These are phyloP conservation scores for Corvus moneduloides DNA, from an alignment of 2,113 vertebrate species.

Conservation along the genomic window DNA sequence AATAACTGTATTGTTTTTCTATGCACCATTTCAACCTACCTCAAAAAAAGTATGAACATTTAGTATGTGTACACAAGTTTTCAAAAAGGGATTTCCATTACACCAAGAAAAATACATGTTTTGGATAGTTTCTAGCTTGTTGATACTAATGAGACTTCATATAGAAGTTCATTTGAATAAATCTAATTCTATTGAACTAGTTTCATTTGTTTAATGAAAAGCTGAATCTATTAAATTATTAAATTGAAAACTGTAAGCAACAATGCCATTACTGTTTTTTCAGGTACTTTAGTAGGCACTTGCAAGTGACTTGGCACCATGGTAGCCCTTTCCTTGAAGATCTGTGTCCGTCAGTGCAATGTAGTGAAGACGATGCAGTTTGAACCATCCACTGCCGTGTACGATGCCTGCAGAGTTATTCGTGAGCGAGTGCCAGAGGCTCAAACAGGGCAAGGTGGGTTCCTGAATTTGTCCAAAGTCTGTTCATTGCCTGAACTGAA, in stretches of 20 bases:
- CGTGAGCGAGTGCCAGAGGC: constrained; percentile 94
- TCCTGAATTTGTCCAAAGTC: rapidly evolving
- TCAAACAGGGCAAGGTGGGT: constrained; percentile 91
- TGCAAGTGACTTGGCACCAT: constrained; percentile 73
- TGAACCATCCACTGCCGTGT: constrained; percentile 92
- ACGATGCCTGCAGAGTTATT: constrained; percentile 93
- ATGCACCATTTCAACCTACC: not conserved
- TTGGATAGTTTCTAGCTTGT: not conserved
- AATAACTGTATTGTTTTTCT: not conserved
- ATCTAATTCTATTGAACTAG: not conserved
- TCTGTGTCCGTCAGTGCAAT: constrained; percentile 98
- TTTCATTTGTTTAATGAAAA: not conserved
- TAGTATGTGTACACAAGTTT: not conserved
- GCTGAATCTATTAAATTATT: not conserved
- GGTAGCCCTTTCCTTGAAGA: constrained; percentile 97
- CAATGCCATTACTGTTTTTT: not conserved
- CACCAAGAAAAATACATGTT: not conserved
- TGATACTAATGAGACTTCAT: not conserved
- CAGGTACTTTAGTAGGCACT: constrained; percentile 55
- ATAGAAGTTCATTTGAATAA: not conserved
- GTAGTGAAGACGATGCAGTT: constrained; percentile 99
- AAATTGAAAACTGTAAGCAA: not conserved
- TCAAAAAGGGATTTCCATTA: not conserved
- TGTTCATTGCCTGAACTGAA: not conserved
- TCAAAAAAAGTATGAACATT: not conserved